phyloP scores from a whole-genome alignment of 64 coral and sea anemone genomes.

The Catalaphyllia jardinei region DNA sequence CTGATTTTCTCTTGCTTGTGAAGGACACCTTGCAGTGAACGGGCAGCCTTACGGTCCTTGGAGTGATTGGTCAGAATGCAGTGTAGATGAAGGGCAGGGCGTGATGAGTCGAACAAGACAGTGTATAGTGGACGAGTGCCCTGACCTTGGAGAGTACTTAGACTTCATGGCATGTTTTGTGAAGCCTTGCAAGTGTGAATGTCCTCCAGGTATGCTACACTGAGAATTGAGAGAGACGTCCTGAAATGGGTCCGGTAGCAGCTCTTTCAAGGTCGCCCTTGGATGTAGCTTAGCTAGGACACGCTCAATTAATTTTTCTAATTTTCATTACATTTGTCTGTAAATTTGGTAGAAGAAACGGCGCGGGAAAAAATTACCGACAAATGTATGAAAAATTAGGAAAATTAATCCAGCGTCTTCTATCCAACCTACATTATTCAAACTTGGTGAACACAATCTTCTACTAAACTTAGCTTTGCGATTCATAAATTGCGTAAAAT shows the following conservation, averaged over 20 bases:
- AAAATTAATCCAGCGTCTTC: no score
- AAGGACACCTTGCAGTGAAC: neutral
- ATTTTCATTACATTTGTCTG: no score
- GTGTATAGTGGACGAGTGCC: neutral
- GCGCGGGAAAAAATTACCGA: no score
- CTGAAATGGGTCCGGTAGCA: neutral
- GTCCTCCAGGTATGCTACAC: neutral
- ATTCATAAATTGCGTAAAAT: no score
- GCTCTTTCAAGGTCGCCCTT: no score
- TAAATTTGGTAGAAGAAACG: no score
- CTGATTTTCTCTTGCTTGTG: neutral
- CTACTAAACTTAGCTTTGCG: no score
- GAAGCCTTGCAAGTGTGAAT: neutral
- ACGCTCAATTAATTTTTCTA: no score
- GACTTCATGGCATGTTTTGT: constrained; percentile 19
- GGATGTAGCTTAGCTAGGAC: no score
- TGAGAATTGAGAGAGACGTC: neutral
- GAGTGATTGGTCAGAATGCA: constrained; percentile 9
- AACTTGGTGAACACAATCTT: no score
- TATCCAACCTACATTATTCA: no score
- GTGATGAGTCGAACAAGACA: neutral
- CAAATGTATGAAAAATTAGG: no score
- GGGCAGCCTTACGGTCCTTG: constrained; percentile 23
- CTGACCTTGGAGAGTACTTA: constrained; percentile 6
- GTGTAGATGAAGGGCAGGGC: constrained; percentile 1